A percentile compares a stretch with the other conserved stretches of the same genome.
Evolutionary conservation across 2,888 invertebrate species (phyloP).

Genomic region (Caenorhabditis becei): DNA sequence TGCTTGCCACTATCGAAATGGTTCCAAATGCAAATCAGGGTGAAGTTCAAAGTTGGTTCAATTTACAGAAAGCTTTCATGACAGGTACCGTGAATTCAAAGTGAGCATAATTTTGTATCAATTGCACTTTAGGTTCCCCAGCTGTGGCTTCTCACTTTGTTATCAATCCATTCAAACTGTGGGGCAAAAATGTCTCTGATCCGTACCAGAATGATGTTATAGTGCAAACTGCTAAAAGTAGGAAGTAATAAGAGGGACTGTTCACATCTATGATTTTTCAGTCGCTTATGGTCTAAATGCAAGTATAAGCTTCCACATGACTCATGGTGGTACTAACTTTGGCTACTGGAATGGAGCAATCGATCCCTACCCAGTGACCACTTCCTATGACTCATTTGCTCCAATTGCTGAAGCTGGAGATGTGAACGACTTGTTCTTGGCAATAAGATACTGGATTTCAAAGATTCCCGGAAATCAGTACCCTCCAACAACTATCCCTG

Average conservation of each 20-base stretch:
- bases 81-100: slow-evolving; percentile 6
- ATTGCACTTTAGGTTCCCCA: slow-evolving; percentile 27
- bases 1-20: slow-evolving; percentile 44
- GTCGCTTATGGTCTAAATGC: slow-evolving; percentile 48
- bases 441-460: slow-evolving; percentile 66
- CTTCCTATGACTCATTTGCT: slow-evolving; percentile 78
- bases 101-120: background rate
- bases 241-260: background rate
- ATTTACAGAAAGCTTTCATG: slow-evolving; percentile 43
- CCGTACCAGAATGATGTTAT: slow-evolving; percentile 26
- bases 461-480: slow-evolving; percentile 58
- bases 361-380: slow-evolving; percentile 62
- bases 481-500: slow-evolving; percentile 83
- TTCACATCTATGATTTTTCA: slow-evolving; percentile 1
- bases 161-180: slow-evolving; percentile 42
- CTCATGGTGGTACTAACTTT: slow-evolving; percentile 77
- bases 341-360: slow-evolving; percentile 73
- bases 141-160: slow-evolving; percentile 49
- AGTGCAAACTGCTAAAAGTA: slow-evolving; percentile 41
- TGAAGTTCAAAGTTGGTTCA: slow-evolving; percentile 32
- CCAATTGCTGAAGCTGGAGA: slow-evolving; percentile 77
- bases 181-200: slow-evolving; percentile 40
- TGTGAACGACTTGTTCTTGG: slow-evolving; percentile 62
- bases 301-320: slow-evolving; percentile 69
- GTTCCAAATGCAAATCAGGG: slow-evolving; percentile 21